Conservation (phyloP, 2,113 vertebrate genomes). For the Odontesthes bonariensis region DNA sequence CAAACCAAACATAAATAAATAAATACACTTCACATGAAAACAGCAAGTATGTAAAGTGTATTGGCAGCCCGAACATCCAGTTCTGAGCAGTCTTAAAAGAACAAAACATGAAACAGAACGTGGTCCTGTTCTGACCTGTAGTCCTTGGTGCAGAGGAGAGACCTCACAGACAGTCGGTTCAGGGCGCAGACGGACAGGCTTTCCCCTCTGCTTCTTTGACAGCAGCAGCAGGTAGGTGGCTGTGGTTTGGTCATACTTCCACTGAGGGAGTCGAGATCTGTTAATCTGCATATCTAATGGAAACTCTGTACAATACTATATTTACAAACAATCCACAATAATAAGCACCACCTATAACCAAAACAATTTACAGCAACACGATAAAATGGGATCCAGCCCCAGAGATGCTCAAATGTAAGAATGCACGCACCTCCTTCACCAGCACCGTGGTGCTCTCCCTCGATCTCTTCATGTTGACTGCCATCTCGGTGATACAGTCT, state of each 20-base stretch:
- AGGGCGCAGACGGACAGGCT: slow-evolving; percentile 81
- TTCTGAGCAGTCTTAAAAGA: slow-evolving; percentile 5
- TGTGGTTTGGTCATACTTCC: slow-evolving; percentile 92
- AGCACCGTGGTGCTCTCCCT: slow-evolving; percentile 82
- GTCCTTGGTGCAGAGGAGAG: slow-evolving; percentile 58
- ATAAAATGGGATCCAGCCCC: slow-evolving; percentile 1
- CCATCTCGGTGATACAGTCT: slow-evolving; percentile 93
- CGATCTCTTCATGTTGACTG: slow-evolving; percentile 86
- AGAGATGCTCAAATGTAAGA: neutral
- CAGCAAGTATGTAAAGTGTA: neutral
- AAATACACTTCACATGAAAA: neutral
- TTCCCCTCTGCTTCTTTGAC: slow-evolving; percentile 89
- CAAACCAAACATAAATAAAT: neutral
- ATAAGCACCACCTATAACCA: neutral
- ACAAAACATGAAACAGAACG: slow-evolving; percentile 9
- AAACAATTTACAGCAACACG: neutral
- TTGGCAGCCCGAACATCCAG: neutral
- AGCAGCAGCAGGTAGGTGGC: slow-evolving; percentile 93
- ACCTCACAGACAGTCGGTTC: slow-evolving; percentile 36
- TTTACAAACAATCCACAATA: neutral
- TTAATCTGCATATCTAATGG: slow-evolving; percentile 13
- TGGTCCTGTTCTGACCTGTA: slow-evolving; percentile 76
- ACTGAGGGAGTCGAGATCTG: slow-evolving; percentile 75
- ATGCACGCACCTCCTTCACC: slow-evolving; percentile 85
- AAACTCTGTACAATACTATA: neutral